These are phyloP conservation scores for Lacerta bilineata DNA, from an alignment of 2,797 vertebrate species.

Conservation along the genomic window DNA sequence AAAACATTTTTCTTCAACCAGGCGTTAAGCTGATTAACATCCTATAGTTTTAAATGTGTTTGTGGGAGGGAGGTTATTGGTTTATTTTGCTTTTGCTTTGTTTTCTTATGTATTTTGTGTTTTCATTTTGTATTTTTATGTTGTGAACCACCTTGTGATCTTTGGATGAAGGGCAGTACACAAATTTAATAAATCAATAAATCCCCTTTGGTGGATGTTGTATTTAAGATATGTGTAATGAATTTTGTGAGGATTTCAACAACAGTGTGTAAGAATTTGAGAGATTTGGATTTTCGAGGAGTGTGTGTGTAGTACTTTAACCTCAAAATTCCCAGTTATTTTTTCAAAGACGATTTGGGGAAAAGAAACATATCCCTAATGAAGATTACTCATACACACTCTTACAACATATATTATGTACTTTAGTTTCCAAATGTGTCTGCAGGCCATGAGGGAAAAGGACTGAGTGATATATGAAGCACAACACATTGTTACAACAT, in stretches of 20 bases:
- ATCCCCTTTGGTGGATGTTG: not conserved
- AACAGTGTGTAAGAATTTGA: not conserved
- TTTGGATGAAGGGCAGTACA: no score
- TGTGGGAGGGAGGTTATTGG: no score
- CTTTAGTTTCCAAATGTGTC: not conserved
- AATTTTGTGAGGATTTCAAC: not conserved
- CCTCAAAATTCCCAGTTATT: not conserved
- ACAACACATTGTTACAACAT: conserved; percentile 13
- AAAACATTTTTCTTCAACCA: no score
- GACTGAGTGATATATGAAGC: conserved; percentile 10
- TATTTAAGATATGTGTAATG: not conserved
- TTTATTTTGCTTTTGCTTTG: no score
- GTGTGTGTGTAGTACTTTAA: not conserved
- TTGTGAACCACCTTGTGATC: no score
- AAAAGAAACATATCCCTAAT: not conserved
- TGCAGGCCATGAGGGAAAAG: not conserved
- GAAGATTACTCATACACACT: not conserved
- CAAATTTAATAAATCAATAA: not conserved
- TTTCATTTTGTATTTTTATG: no score
- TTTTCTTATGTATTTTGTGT: no score
- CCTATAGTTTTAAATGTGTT: no score
- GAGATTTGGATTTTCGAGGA: not conserved
- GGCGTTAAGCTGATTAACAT: no score
- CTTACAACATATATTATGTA: not conserved
- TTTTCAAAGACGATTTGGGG: conserved; percentile 4